Conservation (phyloP, 2,113 vertebrate species). For the Eolophus roseicapilla region DNA sequence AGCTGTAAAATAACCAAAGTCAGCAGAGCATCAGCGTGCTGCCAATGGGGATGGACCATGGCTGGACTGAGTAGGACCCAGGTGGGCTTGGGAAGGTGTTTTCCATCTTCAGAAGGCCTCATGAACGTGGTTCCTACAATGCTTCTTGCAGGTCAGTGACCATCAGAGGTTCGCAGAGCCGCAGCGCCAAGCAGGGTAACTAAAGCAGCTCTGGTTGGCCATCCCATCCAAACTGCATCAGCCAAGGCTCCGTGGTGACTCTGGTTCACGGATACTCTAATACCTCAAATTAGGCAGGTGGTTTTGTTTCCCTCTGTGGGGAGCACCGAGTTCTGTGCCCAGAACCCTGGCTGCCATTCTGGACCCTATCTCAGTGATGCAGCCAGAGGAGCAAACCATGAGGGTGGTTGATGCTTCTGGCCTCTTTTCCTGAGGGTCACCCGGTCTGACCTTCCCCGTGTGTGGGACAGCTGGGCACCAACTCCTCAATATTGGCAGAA, state of each 20-base stretch:
- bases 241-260: rapidly evolving
- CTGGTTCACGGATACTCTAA: neutral
- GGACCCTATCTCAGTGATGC: rapidly evolving
- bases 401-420: neutral
- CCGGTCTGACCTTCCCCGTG: neutral
- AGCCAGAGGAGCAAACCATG: neutral
- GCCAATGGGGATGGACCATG: rapidly evolving
- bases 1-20: neutral
- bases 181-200: neutral
- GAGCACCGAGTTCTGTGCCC: neutral
- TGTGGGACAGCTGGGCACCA: constrained; percentile 1
- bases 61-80: neutral
- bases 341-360: neutral
- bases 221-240: neutral
- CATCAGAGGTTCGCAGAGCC: neutral
- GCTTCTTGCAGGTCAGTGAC: neutral
- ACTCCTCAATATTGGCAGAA: neutral
- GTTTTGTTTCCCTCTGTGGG: neutral
- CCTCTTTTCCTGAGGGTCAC: neutral
- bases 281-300: rapidly evolving
- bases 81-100: neutral
- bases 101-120: neutral
- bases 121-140: rapidly evolving
- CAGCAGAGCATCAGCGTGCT: rapidly evolving
- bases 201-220: neutral